Evolutionary conservation across 1,140 invertebrate species (phyloP).

Genomic region (Pseudoatta argentina): DNA sequence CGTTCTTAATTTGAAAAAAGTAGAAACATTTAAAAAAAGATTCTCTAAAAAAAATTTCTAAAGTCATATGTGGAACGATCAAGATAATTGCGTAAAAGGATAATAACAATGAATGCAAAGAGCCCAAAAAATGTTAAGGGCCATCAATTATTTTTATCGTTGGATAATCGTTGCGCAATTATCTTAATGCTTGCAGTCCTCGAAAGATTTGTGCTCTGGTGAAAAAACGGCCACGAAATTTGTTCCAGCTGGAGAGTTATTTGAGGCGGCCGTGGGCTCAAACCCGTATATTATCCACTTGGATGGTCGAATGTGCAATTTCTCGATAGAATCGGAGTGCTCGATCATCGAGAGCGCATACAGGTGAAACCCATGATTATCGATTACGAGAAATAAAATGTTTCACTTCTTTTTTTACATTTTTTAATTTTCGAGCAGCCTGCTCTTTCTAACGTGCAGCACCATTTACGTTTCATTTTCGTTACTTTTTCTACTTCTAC

Average conservation of each 20-base stretch:
- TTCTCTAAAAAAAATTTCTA: neutral
- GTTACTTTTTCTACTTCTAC: neutral
- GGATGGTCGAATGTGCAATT: conserved; percentile 82
- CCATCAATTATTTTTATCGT: neutral
- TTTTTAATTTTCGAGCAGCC: conserved; percentile 21
- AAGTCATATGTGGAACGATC: neutral
- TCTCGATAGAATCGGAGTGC: conserved; percentile 77
- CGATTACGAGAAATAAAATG: neutral
- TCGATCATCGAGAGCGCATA: conserved; percentile 75
- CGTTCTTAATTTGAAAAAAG: neutral
- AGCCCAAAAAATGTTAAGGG: neutral
- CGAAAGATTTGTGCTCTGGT: neutral
- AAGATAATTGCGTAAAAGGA: neutral
- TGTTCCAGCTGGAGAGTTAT: conserved; percentile 79
- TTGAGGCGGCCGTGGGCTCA: conserved; percentile 73
- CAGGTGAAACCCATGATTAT: conserved; percentile 73
- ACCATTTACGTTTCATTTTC: neutral
- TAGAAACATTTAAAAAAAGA: neutral
- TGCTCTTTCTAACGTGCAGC: neutral
- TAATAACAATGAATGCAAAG: neutral
- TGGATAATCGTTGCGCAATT: neutral
- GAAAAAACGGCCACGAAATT: conserved; percentile 37
- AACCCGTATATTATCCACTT: conserved; percentile 74
- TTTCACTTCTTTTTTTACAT: neutral
- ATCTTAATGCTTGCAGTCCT: neutral